Evolutionary conservation across 2,888 invertebrate genomes (phyloP).

Genomic region (Thelaira solivaga): DNA sequence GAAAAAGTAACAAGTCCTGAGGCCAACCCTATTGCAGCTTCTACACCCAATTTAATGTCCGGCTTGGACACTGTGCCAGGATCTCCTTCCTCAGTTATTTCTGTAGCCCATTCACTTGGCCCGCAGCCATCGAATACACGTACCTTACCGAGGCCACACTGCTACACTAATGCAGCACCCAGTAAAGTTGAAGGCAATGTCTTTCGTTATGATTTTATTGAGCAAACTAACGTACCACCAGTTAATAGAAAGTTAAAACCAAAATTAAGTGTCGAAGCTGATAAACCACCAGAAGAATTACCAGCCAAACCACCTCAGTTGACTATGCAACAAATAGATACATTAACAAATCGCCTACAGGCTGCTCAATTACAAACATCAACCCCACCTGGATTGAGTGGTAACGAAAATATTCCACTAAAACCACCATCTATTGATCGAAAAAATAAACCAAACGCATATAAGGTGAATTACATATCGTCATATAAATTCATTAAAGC

Average conservation of each 20-base stretch:
- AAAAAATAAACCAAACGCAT: conserved; percentile 80
- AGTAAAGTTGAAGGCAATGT: conserved; percentile 77
- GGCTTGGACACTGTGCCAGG: conserved; percentile 64
- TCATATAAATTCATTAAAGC: too few relatives aligned
- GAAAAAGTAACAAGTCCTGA: conserved; percentile 72
- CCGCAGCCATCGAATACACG: conserved; percentile 66
- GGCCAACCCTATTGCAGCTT: conserved; percentile 73
- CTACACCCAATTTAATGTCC: conserved; percentile 75
- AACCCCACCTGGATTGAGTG: conserved; percentile 33
- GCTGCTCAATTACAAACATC: conserved; percentile 65
- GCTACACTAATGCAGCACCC: conserved; percentile 79
- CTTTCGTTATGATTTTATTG: conserved; percentile 79
- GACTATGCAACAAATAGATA: conserved; percentile 62
- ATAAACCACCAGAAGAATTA: conserved; percentile 72
- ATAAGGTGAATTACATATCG: conserved; percentile 73
- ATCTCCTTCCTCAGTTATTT: conserved; percentile 58
- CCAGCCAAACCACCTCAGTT: conserved; percentile 72
- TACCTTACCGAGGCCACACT: conserved; percentile 76
- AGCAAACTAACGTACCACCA: conserved; percentile 80
- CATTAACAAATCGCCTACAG: conserved; percentile 66
- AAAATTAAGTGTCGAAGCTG: conserved; percentile 70
- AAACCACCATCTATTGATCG: conserved; percentile 81
- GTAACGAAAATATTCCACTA: conserved; percentile 59
- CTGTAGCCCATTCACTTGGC: conserved; percentile 38
- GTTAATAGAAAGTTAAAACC: conserved; percentile 91